phyloP scores from a whole-genome alignment of 2,113 vertebrate species.

The Etia nguti region DNA sequence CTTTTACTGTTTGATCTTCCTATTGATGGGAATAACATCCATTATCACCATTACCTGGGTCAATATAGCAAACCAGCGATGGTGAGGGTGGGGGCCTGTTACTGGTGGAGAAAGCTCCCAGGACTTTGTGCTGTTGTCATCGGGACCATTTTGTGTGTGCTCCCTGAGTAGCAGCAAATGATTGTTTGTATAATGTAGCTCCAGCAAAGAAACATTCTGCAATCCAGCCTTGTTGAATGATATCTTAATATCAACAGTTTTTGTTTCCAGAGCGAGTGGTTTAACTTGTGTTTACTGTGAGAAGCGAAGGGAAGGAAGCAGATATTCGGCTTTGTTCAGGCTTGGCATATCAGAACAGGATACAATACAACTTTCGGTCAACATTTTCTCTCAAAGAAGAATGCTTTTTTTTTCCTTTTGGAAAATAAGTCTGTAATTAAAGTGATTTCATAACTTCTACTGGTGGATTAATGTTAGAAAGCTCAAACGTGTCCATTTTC shows the following conservation, averaged over 20 bases:
- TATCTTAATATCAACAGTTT: conserved; percentile 15
- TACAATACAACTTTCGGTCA: background rate
- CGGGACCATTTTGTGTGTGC: conserved; percentile 1
- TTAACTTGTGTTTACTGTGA: background rate
- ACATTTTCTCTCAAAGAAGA: background rate
- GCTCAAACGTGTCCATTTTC: background rate
- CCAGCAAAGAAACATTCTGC: conserved; percentile 2
- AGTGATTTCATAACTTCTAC: background rate
- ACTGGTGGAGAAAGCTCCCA: conserved; percentile 19
- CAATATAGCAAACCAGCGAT: conserved; percentile 48
- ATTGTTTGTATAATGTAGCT: conserved; percentile 29
- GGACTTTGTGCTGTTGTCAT: conserved; percentile 46
- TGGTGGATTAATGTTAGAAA: background rate
- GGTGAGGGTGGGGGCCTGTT: conserved; percentile 2
- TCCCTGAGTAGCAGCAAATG: background rate
- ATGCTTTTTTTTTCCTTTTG: background rate
- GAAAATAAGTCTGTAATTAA: background rate
- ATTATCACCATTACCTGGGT: conserved; percentile 70
- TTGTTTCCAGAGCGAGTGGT: background rate
- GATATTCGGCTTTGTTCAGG: background rate
- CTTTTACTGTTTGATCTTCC: conserved; percentile 57
- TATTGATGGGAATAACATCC: conserved; percentile 54
- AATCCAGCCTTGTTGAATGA: conserved; percentile 3
- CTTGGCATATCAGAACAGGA: background rate
- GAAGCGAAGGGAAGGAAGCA: conserved; percentile 7